Percentiles rank a stretch among this genome's conserved stretches.
These are phyloP conservation scores for Numida meleagris DNA, from an alignment of 2,113 vertebrate genomes.

Conservation along the genomic window DNA sequence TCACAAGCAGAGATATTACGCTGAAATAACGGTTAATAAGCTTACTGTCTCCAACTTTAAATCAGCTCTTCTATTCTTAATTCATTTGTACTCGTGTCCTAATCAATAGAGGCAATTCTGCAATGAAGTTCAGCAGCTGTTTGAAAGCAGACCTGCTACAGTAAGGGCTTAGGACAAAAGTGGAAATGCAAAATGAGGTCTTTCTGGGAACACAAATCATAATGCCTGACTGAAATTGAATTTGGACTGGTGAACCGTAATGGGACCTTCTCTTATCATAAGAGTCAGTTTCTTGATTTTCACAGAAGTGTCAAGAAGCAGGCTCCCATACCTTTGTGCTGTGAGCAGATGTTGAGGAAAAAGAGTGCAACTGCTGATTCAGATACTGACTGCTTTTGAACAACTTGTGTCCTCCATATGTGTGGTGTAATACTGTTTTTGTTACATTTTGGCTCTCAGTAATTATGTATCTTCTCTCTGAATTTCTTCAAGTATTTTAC, in stretches of 20 bases:
- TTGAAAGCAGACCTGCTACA: neutral
- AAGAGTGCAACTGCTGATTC: neutral
- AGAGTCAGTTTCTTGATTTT: neutral
- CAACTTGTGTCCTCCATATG: neutral
- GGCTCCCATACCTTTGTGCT: neutral
- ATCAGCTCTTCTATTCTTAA: neutral
- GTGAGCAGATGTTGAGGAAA: no score
- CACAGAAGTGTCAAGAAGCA: neutral
- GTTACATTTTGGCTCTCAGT: neutral
- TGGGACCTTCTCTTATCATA: neutral
- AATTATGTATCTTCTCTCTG: neutral
- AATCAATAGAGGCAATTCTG: conserved; percentile 8
- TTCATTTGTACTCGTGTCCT: neutral
- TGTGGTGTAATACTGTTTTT: neutral
- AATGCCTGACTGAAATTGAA: neutral
- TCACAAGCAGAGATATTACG: no score
- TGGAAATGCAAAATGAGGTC: neutral
- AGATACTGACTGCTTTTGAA: neutral
- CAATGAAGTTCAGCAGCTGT: neutral
- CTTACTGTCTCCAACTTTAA: neutral
- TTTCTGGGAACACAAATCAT: conserved; percentile 1
- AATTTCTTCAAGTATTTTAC: neutral
- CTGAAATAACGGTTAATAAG: conserved; percentile 50
- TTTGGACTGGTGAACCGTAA: neutral
- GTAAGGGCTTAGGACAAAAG: neutral